Conservation (phyloP, 37 sponge, comb jelly and placozoan species). For the Ianthella basta region DNA sequence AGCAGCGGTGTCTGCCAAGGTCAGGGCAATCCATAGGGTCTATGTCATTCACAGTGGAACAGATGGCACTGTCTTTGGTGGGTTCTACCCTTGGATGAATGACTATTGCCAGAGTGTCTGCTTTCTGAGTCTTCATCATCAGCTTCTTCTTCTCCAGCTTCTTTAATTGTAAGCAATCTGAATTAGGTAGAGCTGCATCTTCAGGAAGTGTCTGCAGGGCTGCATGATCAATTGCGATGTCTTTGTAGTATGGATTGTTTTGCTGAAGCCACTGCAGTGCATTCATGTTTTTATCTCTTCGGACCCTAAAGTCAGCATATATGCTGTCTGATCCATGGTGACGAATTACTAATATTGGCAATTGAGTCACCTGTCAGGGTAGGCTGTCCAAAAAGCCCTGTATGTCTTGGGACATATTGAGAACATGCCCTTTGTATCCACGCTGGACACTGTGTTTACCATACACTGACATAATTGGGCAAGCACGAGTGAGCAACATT, state of each 20-base stretch:
- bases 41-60: neutral
- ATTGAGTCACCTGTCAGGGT: neutral
- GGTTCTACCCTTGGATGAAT: no score
- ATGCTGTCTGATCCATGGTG: neutral
- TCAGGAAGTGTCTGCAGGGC: neutral
- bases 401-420: slow-evolving; percentile 38
- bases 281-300: neutral
- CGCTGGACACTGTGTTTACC: slow-evolving; percentile 24
- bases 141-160: no score
- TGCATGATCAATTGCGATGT: slow-evolving; percentile 26
- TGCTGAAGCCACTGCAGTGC: slow-evolving; percentile 38
- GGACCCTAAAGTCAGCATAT: slow-evolving; percentile 41
- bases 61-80: slow-evolving; percentile 26
- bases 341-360: slow-evolving; percentile 3
- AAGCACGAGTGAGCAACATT: slow-evolving; percentile 48
- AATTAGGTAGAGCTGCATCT: slow-evolving; percentile 11
- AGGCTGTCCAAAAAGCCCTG: slow-evolving; percentile 4
- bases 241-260: slow-evolving; percentile 27
- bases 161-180: no score
- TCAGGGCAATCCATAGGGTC: slow-evolving; percentile 35
- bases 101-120: no score
- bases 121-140: neutral
- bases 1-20: neutral
- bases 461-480: slow-evolving; percentile 53
- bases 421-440: slow-evolving; percentile 39